A percentile compares a stretch with the other conserved stretches of the same genome.
Evolutionary conservation across 2,888 invertebrate genomes (phyloP).

Genomic region (Coenonympha arcania): DNA sequence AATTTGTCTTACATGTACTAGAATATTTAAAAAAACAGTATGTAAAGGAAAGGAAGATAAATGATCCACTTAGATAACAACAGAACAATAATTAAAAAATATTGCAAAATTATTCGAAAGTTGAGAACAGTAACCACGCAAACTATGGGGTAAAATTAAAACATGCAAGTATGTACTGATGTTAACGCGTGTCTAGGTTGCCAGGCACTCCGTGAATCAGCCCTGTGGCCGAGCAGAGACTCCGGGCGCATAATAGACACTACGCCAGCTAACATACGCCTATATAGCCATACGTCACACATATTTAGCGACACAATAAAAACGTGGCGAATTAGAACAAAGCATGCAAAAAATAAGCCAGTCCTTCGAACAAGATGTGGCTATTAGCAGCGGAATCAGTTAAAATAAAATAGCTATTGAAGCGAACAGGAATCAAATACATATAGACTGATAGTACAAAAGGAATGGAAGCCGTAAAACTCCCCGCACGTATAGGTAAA

Average conservation of each 20-base stretch:
- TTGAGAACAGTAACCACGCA: neutral
- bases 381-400: too few species aligned
- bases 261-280: slow-evolving; percentile 6
- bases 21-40: too few species aligned
- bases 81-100: too few species aligned
- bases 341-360: too few species aligned
- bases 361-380: too few species aligned
- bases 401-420: too few species aligned
- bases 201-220: slow-evolving; percentile 11
- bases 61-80: too few species aligned
- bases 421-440: neutral
- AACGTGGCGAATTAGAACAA: too few species aligned
- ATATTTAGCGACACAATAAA: too few species aligned
- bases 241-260: slow-evolving; percentile 16
- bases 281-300: neutral
- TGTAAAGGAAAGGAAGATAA: too few species aligned
- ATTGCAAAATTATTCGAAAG: too few species aligned
- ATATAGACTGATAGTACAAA: neutral
- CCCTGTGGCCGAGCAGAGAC: slow-evolving; percentile 9
- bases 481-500: slow-evolving; percentile 3
- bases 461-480: neutral
- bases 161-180: slow-evolving; percentile 10
- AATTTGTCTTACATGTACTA: too few species aligned
- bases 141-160: slow-evolving; percentile 7
- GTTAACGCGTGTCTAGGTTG: slow-evolving; percentile 8